Conservation (phyloP, 1,140 invertebrate genomes). For the Apocrypta bakeri region DNA sequence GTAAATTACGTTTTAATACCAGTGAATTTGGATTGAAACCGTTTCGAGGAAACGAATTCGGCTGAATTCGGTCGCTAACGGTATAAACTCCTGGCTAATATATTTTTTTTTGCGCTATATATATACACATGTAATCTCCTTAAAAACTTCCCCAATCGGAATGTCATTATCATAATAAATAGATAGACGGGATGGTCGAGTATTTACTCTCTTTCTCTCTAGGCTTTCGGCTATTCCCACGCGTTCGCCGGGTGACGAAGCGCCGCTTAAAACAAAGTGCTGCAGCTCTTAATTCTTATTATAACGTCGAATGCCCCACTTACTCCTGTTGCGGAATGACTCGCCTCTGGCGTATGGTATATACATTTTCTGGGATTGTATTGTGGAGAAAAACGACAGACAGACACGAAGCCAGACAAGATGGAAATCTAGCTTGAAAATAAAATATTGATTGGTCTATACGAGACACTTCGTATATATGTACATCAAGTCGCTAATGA, state of each 20-base stretch:
- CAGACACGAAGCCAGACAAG: background rate
- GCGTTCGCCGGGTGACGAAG: background rate
- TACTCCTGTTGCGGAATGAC: background rate
- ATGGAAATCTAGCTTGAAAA: background rate
- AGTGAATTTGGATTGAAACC: too few relatives aligned
- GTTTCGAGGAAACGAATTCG: too few relatives aligned
- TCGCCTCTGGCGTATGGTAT: background rate
- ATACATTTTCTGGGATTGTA: background rate
- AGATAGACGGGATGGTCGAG: background rate
- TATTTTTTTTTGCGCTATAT: too few relatives aligned
- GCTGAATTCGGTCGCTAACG: too few relatives aligned
- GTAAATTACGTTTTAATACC: too few relatives aligned
- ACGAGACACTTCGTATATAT: background rate
- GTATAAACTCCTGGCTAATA: too few relatives aligned
- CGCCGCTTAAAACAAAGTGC: conserved; percentile 18
- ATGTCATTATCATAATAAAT: conserved; percentile 45
- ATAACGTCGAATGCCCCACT: conserved; percentile 3
- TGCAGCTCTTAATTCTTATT: conserved; percentile 16
- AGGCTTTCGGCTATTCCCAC: background rate
- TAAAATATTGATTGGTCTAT: background rate
- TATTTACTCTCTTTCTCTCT: background rate
- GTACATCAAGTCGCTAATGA: background rate
- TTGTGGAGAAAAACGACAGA: background rate
- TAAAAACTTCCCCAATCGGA: conserved; percentile 42
- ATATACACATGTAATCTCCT: too few relatives aligned